Evolutionary conservation across 1,140 invertebrate genomes (phyloP).

Genomic region (Drosophila willistoni): DNA sequence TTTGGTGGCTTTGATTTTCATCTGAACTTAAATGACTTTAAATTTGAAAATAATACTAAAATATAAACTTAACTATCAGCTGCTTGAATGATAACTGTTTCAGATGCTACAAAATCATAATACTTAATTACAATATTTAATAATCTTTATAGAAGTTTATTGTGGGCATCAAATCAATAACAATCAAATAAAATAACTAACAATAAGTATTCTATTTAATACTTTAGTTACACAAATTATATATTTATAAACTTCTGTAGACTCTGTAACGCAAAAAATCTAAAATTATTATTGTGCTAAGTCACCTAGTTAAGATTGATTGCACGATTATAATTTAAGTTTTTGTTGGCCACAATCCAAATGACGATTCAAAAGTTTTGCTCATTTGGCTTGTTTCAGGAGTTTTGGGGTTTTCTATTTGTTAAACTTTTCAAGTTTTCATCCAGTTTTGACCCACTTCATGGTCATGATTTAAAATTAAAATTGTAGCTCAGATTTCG

Average conservation of each 20-base stretch:
- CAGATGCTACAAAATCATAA: no score
- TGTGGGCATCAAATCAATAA: no score
- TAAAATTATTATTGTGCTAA: not conserved
- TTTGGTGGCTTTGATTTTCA: not conserved
- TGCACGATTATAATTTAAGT: conserved; percentile 1
- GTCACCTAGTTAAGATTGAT: not conserved
- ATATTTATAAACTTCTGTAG: not conserved
- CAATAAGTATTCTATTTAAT: no score
- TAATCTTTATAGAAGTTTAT: no score
- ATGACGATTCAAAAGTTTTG: not conserved
- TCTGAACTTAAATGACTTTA: not conserved
- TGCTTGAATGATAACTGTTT: no score
- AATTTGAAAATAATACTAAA: no score
- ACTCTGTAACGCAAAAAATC: not conserved
- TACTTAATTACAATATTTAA: no score
- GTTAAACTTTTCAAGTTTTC: not conserved
- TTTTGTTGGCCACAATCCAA: not conserved
- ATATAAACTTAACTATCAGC: no score
- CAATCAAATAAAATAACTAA: no score
- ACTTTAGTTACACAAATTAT: not conserved
- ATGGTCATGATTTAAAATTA: conserved; percentile 7
- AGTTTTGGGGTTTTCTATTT: not conserved
- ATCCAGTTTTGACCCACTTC: not conserved
- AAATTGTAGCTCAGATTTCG: conserved; percentile 13
- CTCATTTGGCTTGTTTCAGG: not conserved